These are phyloP conservation scores for Hydrotaea cyrtoneurina DNA, from an alignment of 2,888 invertebrate species.

Conservation along the genomic window DNA sequence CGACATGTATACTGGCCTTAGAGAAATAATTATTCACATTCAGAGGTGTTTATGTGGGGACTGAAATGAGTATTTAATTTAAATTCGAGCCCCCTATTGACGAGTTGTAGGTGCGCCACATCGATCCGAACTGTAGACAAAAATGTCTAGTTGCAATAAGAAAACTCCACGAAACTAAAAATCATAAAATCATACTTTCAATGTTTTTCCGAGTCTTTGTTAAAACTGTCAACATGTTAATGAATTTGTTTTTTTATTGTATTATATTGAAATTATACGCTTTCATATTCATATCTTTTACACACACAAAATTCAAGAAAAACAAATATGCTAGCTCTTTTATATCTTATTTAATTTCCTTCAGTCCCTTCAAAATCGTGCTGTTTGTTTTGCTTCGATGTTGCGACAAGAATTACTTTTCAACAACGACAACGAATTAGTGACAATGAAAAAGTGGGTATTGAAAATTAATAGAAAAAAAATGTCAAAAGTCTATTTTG, in stretches of 20 bases:
- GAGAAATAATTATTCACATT: too few species aligned
- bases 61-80: too few species aligned
- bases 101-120: too few species aligned
- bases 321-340: too few species aligned
- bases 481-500: background rate
- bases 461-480: background rate
- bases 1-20: too few species aligned
- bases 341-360: too few species aligned
- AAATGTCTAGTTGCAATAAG: too few species aligned
- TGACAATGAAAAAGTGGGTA: constrained; percentile 56
- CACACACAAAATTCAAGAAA: background rate
- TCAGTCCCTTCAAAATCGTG: constrained; percentile 2
- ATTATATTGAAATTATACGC: background rate
- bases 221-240: constrained; percentile 18
- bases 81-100: too few species aligned
- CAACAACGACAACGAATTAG: constrained; percentile 39
- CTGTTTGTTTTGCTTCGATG: constrained; percentile 42
- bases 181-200: background rate
- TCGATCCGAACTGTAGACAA: too few species aligned
- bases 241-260: background rate
- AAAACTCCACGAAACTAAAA: too few species aligned
- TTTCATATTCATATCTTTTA: background rate
- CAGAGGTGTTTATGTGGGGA: too few species aligned
- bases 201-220: background rate
- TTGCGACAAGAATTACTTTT: constrained; percentile 50